These are phyloP conservation scores for Xestia sexstrigata DNA, from an alignment of 2,888 invertebrate genomes.

Conservation along the genomic window DNA sequence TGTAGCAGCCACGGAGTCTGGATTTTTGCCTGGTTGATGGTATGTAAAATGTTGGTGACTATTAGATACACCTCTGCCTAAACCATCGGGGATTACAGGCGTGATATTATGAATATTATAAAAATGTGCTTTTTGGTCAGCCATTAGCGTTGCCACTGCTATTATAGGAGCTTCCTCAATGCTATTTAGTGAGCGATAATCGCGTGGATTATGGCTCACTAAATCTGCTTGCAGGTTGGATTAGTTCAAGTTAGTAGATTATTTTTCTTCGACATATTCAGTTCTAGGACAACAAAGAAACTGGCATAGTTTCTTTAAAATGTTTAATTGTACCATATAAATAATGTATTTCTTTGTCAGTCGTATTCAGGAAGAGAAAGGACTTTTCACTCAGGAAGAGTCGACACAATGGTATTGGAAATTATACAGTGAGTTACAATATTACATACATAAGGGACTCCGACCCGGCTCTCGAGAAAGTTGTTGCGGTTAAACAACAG, in stretches of 20 bases:
- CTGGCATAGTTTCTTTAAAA: background rate
- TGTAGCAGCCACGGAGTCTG: background rate
- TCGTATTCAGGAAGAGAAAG: conserved; percentile 43
- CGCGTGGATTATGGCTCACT: too few relatives aligned
- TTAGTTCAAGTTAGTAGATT: background rate
- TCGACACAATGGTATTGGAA: conserved; percentile 41
- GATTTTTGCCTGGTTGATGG: background rate
- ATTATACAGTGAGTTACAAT: conserved; percentile 48
- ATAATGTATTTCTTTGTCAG: conserved; percentile 5
- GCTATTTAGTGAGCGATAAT: background rate
- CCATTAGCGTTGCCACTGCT: background rate
- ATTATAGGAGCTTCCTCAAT: background rate
- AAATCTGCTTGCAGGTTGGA: too few relatives aligned
- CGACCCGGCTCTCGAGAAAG: conserved; percentile 37
- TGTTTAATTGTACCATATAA: background rate
- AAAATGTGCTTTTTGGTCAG: background rate
- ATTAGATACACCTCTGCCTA: background rate
- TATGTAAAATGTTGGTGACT: background rate
- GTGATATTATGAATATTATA: background rate
- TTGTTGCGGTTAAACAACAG: conserved; percentile 53
- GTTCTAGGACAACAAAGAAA: background rate
- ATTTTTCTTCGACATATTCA: background rate
- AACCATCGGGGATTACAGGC: background rate
- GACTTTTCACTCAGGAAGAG: conserved; percentile 18
- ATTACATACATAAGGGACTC: conserved; percentile 67